Conservation (phyloP, 2,113 vertebrate species). For the Sinocyclocheilus maitianheensis region DNA sequence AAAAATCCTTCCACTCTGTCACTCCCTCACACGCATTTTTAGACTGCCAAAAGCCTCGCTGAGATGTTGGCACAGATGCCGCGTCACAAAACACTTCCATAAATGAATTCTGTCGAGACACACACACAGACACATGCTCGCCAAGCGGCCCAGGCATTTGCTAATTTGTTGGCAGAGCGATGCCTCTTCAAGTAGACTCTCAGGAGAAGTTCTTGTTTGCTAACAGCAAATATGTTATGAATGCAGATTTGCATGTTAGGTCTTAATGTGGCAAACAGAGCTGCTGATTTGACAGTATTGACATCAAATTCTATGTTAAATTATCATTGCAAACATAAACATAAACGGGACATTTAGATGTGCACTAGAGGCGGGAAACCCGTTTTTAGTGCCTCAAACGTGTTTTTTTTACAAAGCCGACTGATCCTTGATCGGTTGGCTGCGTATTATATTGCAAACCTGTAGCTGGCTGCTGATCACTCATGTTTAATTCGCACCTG, state of each 20-base stretch:
- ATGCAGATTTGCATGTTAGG: too few species aligned
- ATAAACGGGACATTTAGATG: too few species aligned
- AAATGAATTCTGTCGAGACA: slow-evolving; percentile 45
- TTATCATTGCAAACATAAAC: too few species aligned
- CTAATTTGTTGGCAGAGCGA: slow-evolving; percentile 40
- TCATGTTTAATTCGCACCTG: slow-evolving; percentile 8
- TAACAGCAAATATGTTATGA: too few species aligned
- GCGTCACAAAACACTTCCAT: slow-evolving; percentile 43
- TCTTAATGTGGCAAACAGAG: too few species aligned
- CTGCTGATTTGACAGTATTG: too few species aligned
- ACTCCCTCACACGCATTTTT: neutral
- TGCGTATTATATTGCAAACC: neutral
- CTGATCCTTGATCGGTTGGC: neutral
- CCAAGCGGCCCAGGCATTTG: slow-evolving; percentile 38
- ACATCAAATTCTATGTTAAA: too few species aligned
- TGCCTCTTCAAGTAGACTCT: slow-evolving; percentile 39
- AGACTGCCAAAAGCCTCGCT: slow-evolving; percentile 32
- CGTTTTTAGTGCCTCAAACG: neutral
- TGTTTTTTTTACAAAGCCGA: neutral
- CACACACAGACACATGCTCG: slow-evolving; percentile 37
- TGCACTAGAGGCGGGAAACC: too few species aligned
- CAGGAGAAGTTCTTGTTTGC: slow-evolving; percentile 43
- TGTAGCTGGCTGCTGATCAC: slow-evolving; percentile 5
- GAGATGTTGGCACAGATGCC: slow-evolving; percentile 38
- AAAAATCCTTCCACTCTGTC: slow-evolving; percentile 5